Base-by-base conservation (phyloP, 2,888 invertebrate genomes). In the Amblyjoppa fuscipennis region DNA sequence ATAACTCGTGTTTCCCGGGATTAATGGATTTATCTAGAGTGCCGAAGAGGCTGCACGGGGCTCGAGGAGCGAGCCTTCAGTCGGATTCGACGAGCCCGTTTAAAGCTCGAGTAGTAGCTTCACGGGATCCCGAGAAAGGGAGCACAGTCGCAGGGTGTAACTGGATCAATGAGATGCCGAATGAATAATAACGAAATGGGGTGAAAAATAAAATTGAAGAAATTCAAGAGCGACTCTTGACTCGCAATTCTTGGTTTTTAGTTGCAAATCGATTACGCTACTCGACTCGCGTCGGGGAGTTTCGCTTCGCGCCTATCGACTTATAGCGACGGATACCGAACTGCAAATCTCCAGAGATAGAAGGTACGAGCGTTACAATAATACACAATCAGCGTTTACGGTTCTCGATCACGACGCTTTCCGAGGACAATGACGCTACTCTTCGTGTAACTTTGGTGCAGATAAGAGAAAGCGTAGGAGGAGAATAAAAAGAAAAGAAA, bases 261-360 rank as follows among this genome's bases (percentile, higher is more conserved):
- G 66, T 73, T 66, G 71, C 76, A 77, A 76, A 84, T 81, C 49
- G 71, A 56, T 66, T 51, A 53, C 45, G 84, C 66, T n/a, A 41
- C 28, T 49, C 53, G 61, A 78, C 28, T 45, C 68, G 45, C 51
- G 69, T 38, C 49, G n/a, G 53, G 31, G 31, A 51, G 34, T 38
- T 51, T 59, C 13, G 28, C 13, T 4, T 11, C 13, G 28, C 4
- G 11, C 59, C 28, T 13, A 73, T 49, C 45, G 38, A 38, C 53
- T 66, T 16, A 16, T 16, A 49, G 4, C 77, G 78, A 66, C 61
- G 25, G 3, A 11, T 20, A 25, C 11, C 28, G 13, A 59, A 59
- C 28, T 28, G 11, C 28, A 59, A 28, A 25, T 59, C 11, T 59
- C 13, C 59, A 1, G 28, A 59, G 28, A 59, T 28, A 28, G 13